These are phyloP conservation scores for Felis chaus DNA, from an alignment of 2,113 vertebrate species.

Conservation along the genomic window DNA sequence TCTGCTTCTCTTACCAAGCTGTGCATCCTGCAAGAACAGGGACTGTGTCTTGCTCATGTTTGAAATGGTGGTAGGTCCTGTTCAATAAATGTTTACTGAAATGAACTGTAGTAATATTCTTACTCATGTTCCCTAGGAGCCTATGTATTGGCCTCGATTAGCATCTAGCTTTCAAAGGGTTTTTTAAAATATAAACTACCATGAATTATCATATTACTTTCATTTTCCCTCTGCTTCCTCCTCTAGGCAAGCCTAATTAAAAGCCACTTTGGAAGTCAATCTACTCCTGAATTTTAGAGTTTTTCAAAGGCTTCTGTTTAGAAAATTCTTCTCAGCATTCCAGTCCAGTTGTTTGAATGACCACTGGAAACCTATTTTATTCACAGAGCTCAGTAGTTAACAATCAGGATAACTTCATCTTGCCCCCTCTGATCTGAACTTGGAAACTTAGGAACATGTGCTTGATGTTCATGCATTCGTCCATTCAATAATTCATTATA, in stretches of 20 bases:
- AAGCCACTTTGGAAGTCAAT: slow-evolving; percentile 4
- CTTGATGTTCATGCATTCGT: neutral
- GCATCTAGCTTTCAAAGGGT: slow-evolving; percentile 26
- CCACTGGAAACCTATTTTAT: slow-evolving; percentile 9
- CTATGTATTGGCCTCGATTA: neutral
- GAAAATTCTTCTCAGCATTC: slow-evolving; percentile 33
- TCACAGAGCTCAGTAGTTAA: neutral
- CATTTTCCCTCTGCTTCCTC: slow-evolving; percentile 9
- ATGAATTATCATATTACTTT: slow-evolving; percentile 43
- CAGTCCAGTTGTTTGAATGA: neutral
- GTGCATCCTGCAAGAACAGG: neutral
- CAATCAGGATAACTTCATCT: neutral
- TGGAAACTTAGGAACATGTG: slow-evolving; percentile 34
- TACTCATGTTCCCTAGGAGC: neutral
- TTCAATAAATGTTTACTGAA: neutral
- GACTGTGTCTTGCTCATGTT: neutral
- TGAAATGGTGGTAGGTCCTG: neutral
- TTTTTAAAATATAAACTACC: slow-evolving; percentile 4
- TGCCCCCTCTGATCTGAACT: neutral
- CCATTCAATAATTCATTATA: slow-evolving; percentile 72
- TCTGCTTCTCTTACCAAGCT: neutral
- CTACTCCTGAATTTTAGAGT: slow-evolving; percentile 2
- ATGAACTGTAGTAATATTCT: neutral
- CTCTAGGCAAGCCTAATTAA: slow-evolving; percentile 53
- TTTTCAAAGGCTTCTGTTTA: slow-evolving; percentile 48